Base-by-base conservation (phyloP, 2,888 invertebrate species). In the Agrotis ipsilon region DNA sequence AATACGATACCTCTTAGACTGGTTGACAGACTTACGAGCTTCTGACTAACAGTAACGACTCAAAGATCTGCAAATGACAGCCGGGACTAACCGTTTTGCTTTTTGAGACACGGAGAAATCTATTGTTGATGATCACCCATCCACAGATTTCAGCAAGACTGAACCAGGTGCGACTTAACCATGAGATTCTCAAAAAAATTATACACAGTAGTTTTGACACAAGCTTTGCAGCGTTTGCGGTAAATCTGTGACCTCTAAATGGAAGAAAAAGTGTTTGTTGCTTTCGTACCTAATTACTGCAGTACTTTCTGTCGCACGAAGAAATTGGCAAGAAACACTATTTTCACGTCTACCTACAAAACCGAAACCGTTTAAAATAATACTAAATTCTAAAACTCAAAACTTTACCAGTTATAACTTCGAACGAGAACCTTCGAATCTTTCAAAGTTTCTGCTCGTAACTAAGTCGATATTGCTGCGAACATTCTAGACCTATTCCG, bases 401-500 rank as follows among this genome's bases (percentile, higher is more conserved):
- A 71, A 72, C 43, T 68, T 60, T 67, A 2, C 14, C 54, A 51
- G 43, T 71, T 60, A 59, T 19, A 59, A 70, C 59, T 74, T 51
- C 6, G 4, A 57, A 61, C 49, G 49, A 72, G 58, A 61, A 61
- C 67, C 51, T 60, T 54, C 13, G 19, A 32, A 63, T 81, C 55
- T 60, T 72, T 68, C 61, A 78, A 72, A 78, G 64, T 72, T 78
- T 71, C 18, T 48, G 27, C 5, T 59, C 32, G 21, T 65, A 39
- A 64, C 61, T 61, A 51, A 72, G 64, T 48, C 64, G 59, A 72
- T 78, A 68, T 70, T 62, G 32, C 64, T 32, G 54, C 43, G 57
- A 68, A 59, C 57, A 55, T 68, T 72, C 82, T 79, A 61, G 82
- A 58, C 46, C 46, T 59, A 78, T 68, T 68, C 78, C 68, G 73